Conservation (phyloP, 2,113 vertebrate species). For the Muntiacus reevesi region DNA sequence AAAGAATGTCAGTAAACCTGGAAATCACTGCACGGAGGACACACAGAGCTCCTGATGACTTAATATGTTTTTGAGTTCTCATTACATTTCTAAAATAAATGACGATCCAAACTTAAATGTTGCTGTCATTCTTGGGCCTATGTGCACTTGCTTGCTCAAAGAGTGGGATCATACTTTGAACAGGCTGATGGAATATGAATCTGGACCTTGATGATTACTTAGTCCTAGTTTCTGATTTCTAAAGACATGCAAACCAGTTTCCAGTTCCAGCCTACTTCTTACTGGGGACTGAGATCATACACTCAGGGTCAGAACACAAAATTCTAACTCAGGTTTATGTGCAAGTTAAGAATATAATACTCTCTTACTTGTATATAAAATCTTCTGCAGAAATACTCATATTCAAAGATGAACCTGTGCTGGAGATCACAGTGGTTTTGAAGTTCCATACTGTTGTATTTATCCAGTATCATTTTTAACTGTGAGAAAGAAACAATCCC, state of each 20-base stretch:
- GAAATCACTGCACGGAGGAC: not conserved
- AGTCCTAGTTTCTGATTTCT: not conserved
- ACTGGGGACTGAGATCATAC: not conserved
- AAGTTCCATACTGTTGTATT: not conserved
- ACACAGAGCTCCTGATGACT: not conserved
- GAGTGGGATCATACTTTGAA: no score
- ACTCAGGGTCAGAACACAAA: not conserved
- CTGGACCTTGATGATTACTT: not conserved
- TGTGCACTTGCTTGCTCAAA: not conserved
- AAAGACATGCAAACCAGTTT: not conserved
- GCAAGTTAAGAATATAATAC: no score
- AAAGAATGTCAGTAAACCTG: not conserved
- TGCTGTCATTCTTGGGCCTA: not conserved
- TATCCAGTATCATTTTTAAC: not conserved
- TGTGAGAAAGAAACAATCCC: not conserved
- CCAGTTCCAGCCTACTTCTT: not conserved
- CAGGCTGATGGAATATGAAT: not conserved
- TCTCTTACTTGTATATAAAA: not conserved
- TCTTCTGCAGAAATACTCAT: not conserved
- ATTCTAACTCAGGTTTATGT: not conserved
- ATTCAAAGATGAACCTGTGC: not conserved
- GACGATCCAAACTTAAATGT: not conserved
- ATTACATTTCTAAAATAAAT: not conserved
- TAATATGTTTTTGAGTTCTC: not conserved
- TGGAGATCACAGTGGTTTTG: not conserved